phyloP scores from a whole-genome alignment of 2,888 invertebrate genomes.

The Ptychoptera albimana region DNA sequence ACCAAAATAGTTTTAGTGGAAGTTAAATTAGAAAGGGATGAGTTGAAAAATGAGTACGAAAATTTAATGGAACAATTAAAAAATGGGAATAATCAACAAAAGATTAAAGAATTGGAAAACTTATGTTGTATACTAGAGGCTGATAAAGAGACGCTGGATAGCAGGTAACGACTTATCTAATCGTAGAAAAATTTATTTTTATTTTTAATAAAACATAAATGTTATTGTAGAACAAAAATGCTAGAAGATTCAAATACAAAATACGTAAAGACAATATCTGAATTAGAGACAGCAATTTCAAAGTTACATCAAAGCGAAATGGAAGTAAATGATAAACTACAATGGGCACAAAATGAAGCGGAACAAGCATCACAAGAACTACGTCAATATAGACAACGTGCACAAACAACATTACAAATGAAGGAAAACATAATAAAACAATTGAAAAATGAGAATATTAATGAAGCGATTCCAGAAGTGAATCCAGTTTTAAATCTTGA shows the following conservation, averaged over 20 bases:
- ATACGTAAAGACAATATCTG: conserved; percentile 24
- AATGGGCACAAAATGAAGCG: conserved; percentile 32
- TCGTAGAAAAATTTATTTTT: no score
- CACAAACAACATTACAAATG: conserved; percentile 56
- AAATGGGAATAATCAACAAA: conserved; percentile 11
- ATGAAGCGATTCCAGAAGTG: conserved; percentile 30
- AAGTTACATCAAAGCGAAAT: conserved; percentile 31
- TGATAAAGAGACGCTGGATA: conserved; percentile 11
- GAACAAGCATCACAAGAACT: conserved; percentile 38
- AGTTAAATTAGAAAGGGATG: conserved; percentile 21
- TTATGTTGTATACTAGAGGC: conserved; percentile 14
- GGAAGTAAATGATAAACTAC: conserved; percentile 33
- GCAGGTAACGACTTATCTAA: conserved; percentile 2
- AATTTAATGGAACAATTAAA: conserved; percentile 19
- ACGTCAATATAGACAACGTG: conserved; percentile 62
- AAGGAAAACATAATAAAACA: conserved; percentile 58
- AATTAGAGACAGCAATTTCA: conserved; percentile 25
- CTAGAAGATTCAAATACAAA: conserved; percentile 14
- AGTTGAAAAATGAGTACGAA: conserved; percentile 17
- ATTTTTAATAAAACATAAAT: no score
- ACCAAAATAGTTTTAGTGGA: conserved; percentile 23
- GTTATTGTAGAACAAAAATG: conserved; percentile 1
- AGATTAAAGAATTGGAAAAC: conserved; percentile 17
- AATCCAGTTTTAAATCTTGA: conserved; percentile 23
- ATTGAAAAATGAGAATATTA: conserved; percentile 29